Evolutionary conservation across 2,113 vertebrate genomes (phyloP), one percentile per base, ranked within the genome.

Genomic region (Pelecanus crispus): DNA sequence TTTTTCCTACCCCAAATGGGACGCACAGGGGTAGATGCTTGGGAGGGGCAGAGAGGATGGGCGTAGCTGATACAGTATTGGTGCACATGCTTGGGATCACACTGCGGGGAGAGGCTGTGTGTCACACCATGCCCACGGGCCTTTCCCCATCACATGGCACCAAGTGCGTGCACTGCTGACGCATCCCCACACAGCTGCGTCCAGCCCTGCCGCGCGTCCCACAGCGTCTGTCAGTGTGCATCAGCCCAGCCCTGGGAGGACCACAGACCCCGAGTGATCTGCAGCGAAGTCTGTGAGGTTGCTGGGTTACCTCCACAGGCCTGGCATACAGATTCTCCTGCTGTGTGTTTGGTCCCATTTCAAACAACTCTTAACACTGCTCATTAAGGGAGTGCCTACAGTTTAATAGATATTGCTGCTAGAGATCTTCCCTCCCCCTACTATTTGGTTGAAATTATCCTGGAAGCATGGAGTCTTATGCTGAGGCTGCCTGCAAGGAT

Each of bases 401-500:
- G 65, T 85, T 94, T 81, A 92, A 86, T 68, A 95, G 70, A 72
- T 85, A 79, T 42, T 91, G 74, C 81, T 90, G 73, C 78, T 87
- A 65, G 53, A 96, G 70, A 66, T 90, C 70, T 87, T 81, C 90
- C 88, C 70, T 95, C 86, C 94, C 89, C 81, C 56, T 75, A 12
- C 56, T 58, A 29, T 82, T 94, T 94, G 92, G 87, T 94, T 0
- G 0, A 86, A 95, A 95, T 91, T 80, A 87, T 85, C 70, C 73
- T 95, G 86, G 22, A 97, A 94, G 38, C 25, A 0, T 80, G 77
- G 62, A 94, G 62, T 91, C 73, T 89, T 86, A 32, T 29, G 62
- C 66, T 65, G 74, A 92, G 84, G 47, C 81, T 95, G 94, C 92
- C 83, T 82, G 89, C 45, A 65, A 95, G 78, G 89, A 79, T 87